Conservation (phyloP, 1,140 invertebrate species). For the Patella vulgata region DNA sequence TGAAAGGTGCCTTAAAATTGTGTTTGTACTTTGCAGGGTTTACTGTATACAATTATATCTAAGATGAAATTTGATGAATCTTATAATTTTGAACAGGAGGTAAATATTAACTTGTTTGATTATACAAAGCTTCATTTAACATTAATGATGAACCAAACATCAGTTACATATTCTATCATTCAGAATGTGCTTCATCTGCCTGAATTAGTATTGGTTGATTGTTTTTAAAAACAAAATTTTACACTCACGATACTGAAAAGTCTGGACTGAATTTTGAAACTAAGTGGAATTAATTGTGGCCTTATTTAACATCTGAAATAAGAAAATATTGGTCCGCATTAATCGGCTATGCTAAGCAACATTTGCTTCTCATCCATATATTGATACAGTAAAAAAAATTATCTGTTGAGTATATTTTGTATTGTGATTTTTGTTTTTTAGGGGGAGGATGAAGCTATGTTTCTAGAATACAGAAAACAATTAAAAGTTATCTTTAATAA, state of each 20-base stretch:
- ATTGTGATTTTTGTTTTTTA: constrained; percentile 32
- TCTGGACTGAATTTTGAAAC: too few species aligned
- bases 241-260: too few species aligned
- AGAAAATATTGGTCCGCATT: too few species aligned
- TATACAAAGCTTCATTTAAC: background rate
- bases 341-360: too few species aligned
- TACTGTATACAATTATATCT: constrained; percentile 69
- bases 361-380: too few species aligned
- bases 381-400: too few species aligned
- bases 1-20: too few species aligned
- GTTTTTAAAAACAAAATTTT: background rate
- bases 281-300: too few species aligned
- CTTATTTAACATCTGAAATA: too few species aligned
- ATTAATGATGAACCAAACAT: constrained; percentile 1
- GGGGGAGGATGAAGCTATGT: constrained; percentile 73
- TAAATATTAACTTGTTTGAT: constrained; percentile 33
- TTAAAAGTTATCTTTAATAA: constrained; percentile 72
- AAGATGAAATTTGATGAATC: constrained; percentile 71
- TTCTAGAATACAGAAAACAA: constrained; percentile 71
- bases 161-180: background rate
- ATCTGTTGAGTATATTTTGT: too few species aligned
- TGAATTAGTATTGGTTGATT: background rate
- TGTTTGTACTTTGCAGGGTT: constrained; percentile 57
- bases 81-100: constrained; percentile 71
- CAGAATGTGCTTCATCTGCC: background rate